Base-by-base conservation (phyloP, 1,140 invertebrate genomes). In the Drosophila neocordata region DNA sequence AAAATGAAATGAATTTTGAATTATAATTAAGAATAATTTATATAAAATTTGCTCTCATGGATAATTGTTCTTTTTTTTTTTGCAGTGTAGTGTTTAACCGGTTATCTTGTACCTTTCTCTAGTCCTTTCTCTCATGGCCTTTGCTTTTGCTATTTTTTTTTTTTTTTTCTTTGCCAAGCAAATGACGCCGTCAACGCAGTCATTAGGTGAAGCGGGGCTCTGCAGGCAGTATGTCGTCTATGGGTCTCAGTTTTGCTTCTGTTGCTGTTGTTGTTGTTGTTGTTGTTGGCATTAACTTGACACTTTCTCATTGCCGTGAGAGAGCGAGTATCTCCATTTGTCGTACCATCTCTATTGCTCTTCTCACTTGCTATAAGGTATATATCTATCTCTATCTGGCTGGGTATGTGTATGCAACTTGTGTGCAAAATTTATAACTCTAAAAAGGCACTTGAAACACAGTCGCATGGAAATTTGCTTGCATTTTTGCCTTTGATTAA, bases 241-340 rank as follows among this genome's bases (percentile, higher is more conserved):
- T 51, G 52, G 41, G 41, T 44, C 15, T 73, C 38, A 56, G 20
- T 48, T 15, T 20, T 31, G n/a, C 18, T 38, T 15, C 37, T 58
- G 53, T 62, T 48, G 52, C 2, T 60, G 48, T 18, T 70, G 24
- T 65, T 48, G 52, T 4, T 60, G 48, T 18, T 70, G 24, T 67
- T 76, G 76, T 75, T 80, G 73, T 56, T 84, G 81, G 81, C 81
- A 84, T 84, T 85, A 85, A 85, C 81, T 80, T 85, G 81, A 85
- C 81, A 85, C 81, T 85, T 85, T 80, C 73, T 77, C 77, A 85
- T 85, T 73, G 81, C 77, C 77, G 81, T 80, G 77, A 85, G 77
- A 67, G 75, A 84, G 64, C 66, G 57, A 59, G 62, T 78, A 38
- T 53, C 56, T 34, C 44, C 27, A 7, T 31, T 31, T 31, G 4